phyloP scores from a whole-genome alignment of 1,140 invertebrate genomes.

The Hestina assimilis region DNA sequence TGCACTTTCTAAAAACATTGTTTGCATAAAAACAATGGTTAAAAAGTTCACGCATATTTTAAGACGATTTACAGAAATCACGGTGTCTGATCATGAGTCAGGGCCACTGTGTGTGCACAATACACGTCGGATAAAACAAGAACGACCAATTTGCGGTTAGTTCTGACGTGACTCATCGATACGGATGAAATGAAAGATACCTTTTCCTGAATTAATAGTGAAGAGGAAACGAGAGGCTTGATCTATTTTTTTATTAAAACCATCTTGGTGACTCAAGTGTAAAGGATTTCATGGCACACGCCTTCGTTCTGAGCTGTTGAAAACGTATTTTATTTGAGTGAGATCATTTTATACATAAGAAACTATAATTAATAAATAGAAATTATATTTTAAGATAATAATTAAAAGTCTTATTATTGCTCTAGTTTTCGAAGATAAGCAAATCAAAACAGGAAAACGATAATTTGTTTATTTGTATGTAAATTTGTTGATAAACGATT shows the following conservation, averaged over 20 bases:
- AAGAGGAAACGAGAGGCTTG: conserved; percentile 26
- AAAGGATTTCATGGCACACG: conserved; percentile 13
- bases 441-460: no score
- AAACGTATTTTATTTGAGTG: not conserved
- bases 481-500: not conserved
- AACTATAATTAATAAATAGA: no score
- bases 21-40: conserved; percentile 39
- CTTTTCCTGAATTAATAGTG: conserved; percentile 24
- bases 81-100: conserved; percentile 48
- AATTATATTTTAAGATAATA: no score
- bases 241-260: conserved; percentile 22
- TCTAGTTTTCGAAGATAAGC: no score
- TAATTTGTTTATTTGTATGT: no score
- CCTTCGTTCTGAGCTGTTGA: not conserved
- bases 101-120: conserved; percentile 25
- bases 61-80: conserved; percentile 37
- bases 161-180: conserved; percentile 39
- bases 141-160: conserved; percentile 53
- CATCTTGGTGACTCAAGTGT: conserved; percentile 32
- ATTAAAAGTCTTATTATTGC: no score
- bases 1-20: conserved; percentile 46
- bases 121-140: conserved; percentile 47
- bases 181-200: conserved; percentile 19
- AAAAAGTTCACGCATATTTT: conserved; percentile 40
- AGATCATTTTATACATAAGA: not conserved